These are phyloP conservation scores for Forbesichthys agassizii DNA, from an alignment of 2,113 vertebrate species.

Conservation along the genomic window DNA sequence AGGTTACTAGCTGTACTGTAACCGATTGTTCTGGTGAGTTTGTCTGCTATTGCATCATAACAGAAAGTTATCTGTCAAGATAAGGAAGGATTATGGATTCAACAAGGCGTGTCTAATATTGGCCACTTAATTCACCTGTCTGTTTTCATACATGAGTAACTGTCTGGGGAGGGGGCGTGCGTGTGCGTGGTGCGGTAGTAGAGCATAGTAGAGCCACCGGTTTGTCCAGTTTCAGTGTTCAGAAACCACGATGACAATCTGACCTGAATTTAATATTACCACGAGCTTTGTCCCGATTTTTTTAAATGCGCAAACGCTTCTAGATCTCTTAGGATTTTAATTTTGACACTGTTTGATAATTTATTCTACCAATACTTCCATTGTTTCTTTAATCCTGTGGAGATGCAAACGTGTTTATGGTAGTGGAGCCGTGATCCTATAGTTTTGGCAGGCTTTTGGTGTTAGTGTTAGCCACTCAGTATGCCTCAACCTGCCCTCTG, in stretches of 20 bases:
- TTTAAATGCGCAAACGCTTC: no score
- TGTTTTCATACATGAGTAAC: slow-evolving; percentile 47
- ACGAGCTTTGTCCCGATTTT: neutral
- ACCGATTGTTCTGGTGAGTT: neutral
- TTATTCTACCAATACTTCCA: neutral
- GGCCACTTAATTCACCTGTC: slow-evolving; percentile 51
- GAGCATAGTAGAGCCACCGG: slow-evolving; percentile 35
- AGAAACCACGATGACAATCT: slow-evolving; percentile 12
- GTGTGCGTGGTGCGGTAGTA: slow-evolving; percentile 12
- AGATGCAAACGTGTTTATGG: no score
- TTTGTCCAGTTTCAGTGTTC: slow-evolving; percentile 53
- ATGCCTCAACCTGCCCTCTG: neutral
- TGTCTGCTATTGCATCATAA: slow-evolving; percentile 41
- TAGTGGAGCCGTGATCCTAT: neutral
- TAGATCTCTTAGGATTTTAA: no score
- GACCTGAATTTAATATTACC: neutral
- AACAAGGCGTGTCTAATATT: slow-evolving; percentile 60
- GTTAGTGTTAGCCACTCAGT: neutral
- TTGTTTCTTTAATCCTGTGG: neutral
- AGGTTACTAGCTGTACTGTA: no score
- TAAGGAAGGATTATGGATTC: neutral
- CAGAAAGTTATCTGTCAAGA: slow-evolving; percentile 22
- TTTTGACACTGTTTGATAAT: neutral
- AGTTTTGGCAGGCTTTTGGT: slow-evolving; percentile 7
- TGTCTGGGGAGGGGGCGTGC: slow-evolving; percentile 21